Evolutionary conservation across 2,797 vertebrate species (phyloP).

Genomic region (Octomys mimax): DNA sequence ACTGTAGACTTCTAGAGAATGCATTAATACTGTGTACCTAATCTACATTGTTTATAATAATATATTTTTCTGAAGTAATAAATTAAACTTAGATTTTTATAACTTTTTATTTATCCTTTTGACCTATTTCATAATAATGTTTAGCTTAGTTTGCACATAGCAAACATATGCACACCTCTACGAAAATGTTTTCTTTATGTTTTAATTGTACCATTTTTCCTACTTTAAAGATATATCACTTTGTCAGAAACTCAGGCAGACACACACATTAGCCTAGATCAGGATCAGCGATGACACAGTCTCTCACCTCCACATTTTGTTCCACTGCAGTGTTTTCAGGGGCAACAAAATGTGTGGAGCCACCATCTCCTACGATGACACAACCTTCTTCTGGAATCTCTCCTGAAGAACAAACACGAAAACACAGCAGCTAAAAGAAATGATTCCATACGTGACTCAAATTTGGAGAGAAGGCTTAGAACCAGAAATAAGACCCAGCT

Average conservation of each 20-base stretch:
- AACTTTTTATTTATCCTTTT: background rate
- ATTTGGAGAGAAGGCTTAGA: background rate
- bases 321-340: background rate
- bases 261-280: background rate
- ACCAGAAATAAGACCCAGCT: background rate
- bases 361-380: background rate
- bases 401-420: background rate
- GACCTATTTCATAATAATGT: background rate
- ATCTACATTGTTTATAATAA: background rate
- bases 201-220: background rate
- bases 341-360: no score
- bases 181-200: background rate
- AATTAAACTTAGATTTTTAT: background rate
- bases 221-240: background rate
- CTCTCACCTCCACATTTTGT: background rate
- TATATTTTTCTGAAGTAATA: background rate
- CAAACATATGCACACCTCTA: background rate
- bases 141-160: background rate
- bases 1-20: background rate
- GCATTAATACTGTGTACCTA: background rate
- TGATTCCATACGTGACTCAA: background rate
- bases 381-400: background rate
- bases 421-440: background rate
- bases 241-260: background rate
- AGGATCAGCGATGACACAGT: no score